Conservation (phyloP, 2,888 invertebrate genomes). For the Hemistola chrysoprasaria region DNA sequence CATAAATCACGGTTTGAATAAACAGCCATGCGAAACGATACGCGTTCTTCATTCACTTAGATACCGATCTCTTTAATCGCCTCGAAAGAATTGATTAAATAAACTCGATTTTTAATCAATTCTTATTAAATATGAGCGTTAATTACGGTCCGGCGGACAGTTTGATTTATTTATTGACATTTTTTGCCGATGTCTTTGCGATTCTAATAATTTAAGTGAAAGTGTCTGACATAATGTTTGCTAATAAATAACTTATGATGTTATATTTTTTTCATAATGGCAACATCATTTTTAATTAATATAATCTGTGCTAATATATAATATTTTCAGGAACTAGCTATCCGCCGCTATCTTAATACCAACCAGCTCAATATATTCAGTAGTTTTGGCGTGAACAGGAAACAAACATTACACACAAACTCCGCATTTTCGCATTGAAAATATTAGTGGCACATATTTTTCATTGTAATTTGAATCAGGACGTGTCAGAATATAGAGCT, state of each 20-base stretch:
- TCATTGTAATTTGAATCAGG: too few relatives aligned
- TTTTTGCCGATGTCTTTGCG: slow-evolving; percentile 23
- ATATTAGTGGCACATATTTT: too few relatives aligned
- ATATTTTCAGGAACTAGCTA: too few relatives aligned
- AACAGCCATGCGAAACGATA: slow-evolving; percentile 11
- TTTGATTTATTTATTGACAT: slow-evolving; percentile 46
- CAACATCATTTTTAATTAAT: slow-evolving; percentile 13
- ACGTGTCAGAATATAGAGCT: slow-evolving; percentile 3
- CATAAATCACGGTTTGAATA: slow-evolving; percentile 11
- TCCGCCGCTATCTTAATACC: too few relatives aligned
- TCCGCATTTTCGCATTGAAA: too few relatives aligned
- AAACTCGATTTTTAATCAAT: slow-evolving; percentile 61
- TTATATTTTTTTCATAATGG: slow-evolving; percentile 17
- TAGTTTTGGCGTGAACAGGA: too few relatives aligned
- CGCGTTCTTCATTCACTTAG: slow-evolving; percentile 46
- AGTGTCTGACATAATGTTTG: slow-evolving; percentile 37
- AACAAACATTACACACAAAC: too few relatives aligned
- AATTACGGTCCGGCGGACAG: slow-evolving; percentile 45
- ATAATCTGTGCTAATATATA: too few relatives aligned
- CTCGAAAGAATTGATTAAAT: slow-evolving; percentile 58
- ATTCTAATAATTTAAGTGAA: slow-evolving; percentile 34
- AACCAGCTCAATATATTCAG: too few relatives aligned
- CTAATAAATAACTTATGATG: slow-evolving; percentile 12
- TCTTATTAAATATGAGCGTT: slow-evolving; percentile 58
- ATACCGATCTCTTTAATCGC: slow-evolving; percentile 53